Evolutionary conservation across 2,113 vertebrate species (phyloP).

Genomic region (Peromyscus leucopus): DNA sequence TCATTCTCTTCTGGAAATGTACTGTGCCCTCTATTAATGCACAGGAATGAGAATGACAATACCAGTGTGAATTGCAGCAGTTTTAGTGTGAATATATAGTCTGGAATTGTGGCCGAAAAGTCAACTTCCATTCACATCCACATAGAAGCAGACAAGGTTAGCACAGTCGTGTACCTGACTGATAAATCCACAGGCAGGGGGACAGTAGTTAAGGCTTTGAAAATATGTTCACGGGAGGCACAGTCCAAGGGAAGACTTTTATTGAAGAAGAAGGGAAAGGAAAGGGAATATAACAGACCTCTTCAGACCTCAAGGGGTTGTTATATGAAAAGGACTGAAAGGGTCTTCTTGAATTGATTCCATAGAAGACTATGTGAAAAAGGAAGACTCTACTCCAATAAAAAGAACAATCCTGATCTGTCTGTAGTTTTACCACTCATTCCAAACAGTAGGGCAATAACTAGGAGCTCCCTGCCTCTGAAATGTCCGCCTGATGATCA

Average conservation of each 20-base stretch:
- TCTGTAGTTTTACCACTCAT: fast-evolving
- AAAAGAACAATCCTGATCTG: background rate
- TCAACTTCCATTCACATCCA: background rate
- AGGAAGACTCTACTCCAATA: background rate
- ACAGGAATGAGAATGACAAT: background rate
- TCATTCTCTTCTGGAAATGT: background rate
- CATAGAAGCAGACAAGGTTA: background rate
- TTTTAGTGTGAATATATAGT: background rate
- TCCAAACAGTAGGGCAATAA: background rate
- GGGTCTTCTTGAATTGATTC: background rate
- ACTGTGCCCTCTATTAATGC: background rate
- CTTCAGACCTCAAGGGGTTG: background rate
- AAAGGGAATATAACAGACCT: background rate
- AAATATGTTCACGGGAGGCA: background rate
- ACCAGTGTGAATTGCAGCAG: background rate
- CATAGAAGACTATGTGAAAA: background rate
- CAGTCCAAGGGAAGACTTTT: background rate
- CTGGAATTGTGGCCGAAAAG: background rate
- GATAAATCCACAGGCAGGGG: background rate
- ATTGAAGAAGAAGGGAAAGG: background rate
- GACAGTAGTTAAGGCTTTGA: background rate
- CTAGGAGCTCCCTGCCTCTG: background rate
- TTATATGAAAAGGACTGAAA: background rate
- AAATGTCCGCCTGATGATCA: background rate
- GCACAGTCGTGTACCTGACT: background rate